Conservation (phyloP, 2,113 vertebrate genomes). For the Bos indicus region DNA sequence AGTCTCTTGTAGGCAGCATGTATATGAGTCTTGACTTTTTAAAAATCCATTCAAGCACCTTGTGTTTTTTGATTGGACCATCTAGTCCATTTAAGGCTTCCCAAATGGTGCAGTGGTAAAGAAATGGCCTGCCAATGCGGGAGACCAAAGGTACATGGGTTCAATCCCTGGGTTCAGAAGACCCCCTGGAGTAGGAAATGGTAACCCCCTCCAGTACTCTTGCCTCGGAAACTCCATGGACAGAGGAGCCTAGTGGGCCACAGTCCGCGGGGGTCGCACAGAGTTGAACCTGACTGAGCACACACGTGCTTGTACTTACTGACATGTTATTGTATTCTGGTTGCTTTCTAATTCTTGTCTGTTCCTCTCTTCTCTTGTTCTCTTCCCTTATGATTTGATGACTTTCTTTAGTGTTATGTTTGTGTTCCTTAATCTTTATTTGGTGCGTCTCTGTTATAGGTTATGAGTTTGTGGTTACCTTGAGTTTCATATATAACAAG, state of each 20-base stretch:
- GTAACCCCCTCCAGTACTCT: not conserved
- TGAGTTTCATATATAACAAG: not conserved
- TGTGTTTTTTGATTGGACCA: not conserved
- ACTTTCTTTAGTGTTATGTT: not conserved
- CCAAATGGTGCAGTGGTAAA: fast-evolving
- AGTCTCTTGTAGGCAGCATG: not conserved
- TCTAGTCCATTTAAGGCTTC: not conserved
- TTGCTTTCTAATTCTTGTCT: not conserved
- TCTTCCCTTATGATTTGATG: not conserved
- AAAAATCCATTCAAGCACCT: not conserved
- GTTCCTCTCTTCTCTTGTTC: not conserved
- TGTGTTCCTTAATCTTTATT: not conserved
- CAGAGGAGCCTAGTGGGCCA: not conserved
- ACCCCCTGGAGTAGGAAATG: not conserved
- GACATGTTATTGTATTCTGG: not conserved
- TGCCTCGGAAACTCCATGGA: not conserved
- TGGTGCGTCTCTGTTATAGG: not conserved
- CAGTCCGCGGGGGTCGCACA: not conserved
- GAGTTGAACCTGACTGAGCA: not conserved
- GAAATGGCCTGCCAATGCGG: not conserved
- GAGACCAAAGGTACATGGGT: not conserved
- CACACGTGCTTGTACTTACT: not conserved
- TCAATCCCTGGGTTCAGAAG: not conserved
- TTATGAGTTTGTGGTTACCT: not conserved
- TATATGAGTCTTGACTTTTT: not conserved